Conservation (phyloP, 2,113 vertebrate species). For the Charadrius vociferus region DNA sequence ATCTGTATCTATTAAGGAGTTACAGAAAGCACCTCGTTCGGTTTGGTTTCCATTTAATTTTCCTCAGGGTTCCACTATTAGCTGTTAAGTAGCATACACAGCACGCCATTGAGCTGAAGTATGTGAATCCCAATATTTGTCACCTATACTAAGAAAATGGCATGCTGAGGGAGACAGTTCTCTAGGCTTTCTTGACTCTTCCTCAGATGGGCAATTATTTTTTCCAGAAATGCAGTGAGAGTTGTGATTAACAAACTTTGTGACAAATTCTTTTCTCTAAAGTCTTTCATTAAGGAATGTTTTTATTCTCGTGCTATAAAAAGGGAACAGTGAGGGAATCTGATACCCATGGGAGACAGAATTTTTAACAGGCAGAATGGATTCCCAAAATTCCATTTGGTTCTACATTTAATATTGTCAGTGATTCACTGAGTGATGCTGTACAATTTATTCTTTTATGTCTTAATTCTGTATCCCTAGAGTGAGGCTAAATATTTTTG, state of each 20-base stretch:
- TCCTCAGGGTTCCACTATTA: neutral
- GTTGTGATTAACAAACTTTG: neutral
- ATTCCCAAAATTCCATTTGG: neutral
- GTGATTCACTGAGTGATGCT: neutral
- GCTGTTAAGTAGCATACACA: neutral
- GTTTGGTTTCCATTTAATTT: neutral
- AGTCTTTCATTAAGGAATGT: neutral
- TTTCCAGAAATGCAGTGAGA: neutral
- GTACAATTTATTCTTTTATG: neutral
- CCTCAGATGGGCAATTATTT: neutral
- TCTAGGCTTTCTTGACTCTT: neutral
- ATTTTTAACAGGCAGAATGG: neutral
- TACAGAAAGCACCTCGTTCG: neutral
- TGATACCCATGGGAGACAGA: neutral
- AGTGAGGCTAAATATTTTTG: neutral
- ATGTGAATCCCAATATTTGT: neutral
- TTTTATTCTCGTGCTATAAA: neutral
- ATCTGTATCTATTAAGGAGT: neutral
- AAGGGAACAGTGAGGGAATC: neutral
- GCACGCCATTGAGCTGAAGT: neutral
- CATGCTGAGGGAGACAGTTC: neutral
- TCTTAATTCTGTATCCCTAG: neutral
- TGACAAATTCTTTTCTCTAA: neutral
- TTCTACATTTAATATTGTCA: neutral
- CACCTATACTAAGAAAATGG: neutral